Conservation (phyloP, 2,113 vertebrate species). For the Crotalus viridis region DNA sequence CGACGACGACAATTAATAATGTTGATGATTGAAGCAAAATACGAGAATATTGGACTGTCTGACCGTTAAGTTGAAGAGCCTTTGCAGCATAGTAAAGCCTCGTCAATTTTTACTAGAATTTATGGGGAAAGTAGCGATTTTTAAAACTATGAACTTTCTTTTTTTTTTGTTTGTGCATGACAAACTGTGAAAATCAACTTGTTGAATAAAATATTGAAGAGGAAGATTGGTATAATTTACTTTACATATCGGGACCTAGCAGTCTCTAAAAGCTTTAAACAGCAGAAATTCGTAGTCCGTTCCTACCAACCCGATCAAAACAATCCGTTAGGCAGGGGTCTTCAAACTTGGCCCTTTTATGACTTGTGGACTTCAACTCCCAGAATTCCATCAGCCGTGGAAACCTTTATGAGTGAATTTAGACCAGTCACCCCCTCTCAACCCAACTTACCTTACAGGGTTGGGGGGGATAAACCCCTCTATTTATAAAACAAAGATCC, state of each 20-base stretch:
- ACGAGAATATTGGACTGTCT: neutral
- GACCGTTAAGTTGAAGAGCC: neutral
- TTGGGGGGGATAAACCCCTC: neutral
- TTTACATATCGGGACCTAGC: neutral
- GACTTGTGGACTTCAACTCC: no score
- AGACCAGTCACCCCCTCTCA: neutral
- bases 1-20: constrained; percentile 19
- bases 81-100: neutral
- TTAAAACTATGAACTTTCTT: neutral
- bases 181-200: neutral
- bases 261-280: neutral
- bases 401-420: neutral
- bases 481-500: neutral
- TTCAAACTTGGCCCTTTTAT: no score
- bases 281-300: neutral
- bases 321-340: neutral
- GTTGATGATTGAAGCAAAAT: neutral
- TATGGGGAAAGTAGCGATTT: neutral
- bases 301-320: neutral
- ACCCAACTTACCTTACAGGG: neutral
- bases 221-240: neutral
- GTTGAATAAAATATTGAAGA: neutral
- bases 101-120: neutral
- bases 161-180: neutral
- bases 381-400: neutral